These are phyloP conservation scores for Craterocephalus amniculus DNA, from an alignment of 2,797 vertebrate species.

Conservation along the genomic window DNA sequence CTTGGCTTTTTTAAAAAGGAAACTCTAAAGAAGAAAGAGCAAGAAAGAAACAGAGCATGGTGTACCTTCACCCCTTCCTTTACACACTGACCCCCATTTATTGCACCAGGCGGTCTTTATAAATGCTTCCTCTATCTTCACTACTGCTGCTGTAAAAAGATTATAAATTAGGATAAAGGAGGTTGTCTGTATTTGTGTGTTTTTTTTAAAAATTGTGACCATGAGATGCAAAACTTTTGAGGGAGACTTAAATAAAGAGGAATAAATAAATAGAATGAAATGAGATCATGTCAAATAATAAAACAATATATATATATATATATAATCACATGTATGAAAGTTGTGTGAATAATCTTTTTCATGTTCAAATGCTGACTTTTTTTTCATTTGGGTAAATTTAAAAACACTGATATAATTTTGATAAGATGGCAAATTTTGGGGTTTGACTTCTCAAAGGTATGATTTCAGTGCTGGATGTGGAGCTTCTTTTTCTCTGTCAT, in stretches of 20 bases:
- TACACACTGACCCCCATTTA: conserved; percentile 22
- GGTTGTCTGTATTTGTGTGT: neutral
- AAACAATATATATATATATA: no score
- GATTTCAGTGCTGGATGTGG: neutral
- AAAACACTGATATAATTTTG: neutral
- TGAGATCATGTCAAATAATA: neutral
- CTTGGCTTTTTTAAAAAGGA: conserved; percentile 5
- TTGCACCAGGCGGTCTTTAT: conserved; percentile 16
- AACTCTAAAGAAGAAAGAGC: neutral
- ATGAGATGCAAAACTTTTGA: neutral
- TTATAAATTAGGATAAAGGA: conserved; percentile 17
- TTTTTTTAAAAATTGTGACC: neutral
- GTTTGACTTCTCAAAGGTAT: neutral
- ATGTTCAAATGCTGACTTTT: no score
- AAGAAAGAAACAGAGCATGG: neutral
- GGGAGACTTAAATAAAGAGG: neutral
- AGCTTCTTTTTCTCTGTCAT: neutral
- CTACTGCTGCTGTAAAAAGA: conserved; percentile 30
- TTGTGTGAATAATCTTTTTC: no score
- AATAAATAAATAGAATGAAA: neutral
- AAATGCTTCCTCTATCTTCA: conserved; percentile 18
- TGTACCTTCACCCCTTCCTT: neutral
- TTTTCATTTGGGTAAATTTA: no score
- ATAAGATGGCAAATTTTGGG: neutral
- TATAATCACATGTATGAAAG: no score